Percentiles rank a stretch among this genome's conserved stretches.
Evolutionary conservation across 2,113 vertebrate genomes (phyloP).

Genomic region (Calyptomena viridis): DNA sequence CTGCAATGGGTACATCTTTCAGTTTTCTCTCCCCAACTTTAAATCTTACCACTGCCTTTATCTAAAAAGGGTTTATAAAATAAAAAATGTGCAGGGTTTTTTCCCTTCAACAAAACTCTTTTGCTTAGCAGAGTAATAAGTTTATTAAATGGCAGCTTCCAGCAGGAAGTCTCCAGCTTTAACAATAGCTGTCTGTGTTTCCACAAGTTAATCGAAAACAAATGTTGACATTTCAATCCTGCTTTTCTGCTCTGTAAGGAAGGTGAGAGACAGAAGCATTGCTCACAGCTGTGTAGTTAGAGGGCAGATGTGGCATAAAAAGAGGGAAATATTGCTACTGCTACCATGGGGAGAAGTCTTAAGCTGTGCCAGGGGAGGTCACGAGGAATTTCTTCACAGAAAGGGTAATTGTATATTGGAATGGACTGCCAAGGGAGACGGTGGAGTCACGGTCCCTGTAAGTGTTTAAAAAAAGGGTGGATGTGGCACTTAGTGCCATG

Average conservation of each 20-base stretch:
- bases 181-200: conserved; percentile 35
- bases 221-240: conserved; percentile 1
- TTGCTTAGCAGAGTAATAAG: not conserved
- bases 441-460: not conserved
- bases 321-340: not conserved
- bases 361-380: not conserved
- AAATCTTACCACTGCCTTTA: not conserved
- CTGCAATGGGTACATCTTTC: not conserved
- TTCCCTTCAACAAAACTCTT: not conserved
- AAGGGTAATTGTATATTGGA: not conserved
- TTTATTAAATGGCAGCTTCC: conserved; percentile 3
- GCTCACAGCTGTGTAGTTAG: not conserved
- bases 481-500: not conserved
- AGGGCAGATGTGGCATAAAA: not conserved
- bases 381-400: not conserved
- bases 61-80: not conserved
- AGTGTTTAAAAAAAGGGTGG: not conserved
- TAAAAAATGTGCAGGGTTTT: accelerated
- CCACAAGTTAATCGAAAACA: conserved; percentile 39
- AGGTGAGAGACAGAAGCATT: not conserved
- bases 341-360: not conserved
- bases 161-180: conserved; percentile 22
- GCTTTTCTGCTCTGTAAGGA: not conserved
- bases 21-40: not conserved
- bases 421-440: not conserved